A percentile compares a stretch with the other conserved stretches of the same genome.
phyloP scores from a whole-genome alignment of 2,888 invertebrate species.

The Chrysomela aeneicollis region DNA sequence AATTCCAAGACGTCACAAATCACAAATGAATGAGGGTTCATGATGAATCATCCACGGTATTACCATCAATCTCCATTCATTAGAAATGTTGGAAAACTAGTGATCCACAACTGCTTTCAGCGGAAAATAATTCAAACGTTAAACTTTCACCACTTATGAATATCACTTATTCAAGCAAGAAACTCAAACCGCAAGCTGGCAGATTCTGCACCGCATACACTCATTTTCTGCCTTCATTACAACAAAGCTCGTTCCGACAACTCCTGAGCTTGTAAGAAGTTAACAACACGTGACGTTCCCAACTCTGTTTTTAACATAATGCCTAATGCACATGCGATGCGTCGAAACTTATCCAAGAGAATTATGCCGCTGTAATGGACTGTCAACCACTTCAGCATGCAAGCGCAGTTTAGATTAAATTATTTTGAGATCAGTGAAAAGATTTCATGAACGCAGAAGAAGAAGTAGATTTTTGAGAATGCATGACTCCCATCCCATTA shows the following conservation, averaged over 20 bases:
- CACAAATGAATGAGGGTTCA: too few species aligned
- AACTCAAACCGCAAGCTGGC: constrained; percentile 22
- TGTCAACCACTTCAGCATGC: not conserved
- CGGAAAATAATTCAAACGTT: constrained; percentile 13
- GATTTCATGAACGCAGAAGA: not conserved
- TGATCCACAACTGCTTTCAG: not conserved
- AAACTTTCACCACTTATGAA: constrained; percentile 23
- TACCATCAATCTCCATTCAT: too few species aligned
- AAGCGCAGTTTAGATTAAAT: not conserved
- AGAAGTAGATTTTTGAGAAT: not conserved
- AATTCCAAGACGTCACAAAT: too few species aligned
- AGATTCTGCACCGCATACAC: constrained; percentile 22
- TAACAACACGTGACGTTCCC: constrained; percentile 39
- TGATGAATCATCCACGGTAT: too few species aligned
- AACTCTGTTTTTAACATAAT: constrained; percentile 35
- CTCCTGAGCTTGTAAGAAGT: constrained; percentile 36
- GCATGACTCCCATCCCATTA: too few species aligned
- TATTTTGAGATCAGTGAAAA: not conserved
- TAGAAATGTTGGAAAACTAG: too few species aligned
- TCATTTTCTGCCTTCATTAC: constrained; percentile 34
- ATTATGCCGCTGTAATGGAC: constrained; percentile 2
- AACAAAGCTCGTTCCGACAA: constrained; percentile 37
- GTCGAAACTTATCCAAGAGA: not conserved
- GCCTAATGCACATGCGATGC: constrained; percentile 23
- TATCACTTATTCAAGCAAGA: constrained; percentile 31